These are phyloP conservation scores for Drosophila ezoana DNA, from an alignment of 2,888 invertebrate genomes.

Conservation along the genomic window DNA sequence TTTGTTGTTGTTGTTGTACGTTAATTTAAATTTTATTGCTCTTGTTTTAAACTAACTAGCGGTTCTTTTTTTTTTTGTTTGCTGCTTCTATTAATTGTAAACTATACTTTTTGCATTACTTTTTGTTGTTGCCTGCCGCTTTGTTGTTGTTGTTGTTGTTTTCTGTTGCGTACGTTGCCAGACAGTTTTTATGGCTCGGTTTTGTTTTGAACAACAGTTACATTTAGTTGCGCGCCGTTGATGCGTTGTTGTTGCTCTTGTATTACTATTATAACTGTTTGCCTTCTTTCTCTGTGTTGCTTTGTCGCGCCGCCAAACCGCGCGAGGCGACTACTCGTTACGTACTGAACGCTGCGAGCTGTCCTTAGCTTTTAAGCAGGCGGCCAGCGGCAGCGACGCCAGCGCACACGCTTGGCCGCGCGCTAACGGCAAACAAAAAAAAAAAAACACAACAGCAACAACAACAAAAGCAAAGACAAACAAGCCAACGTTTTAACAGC, in stretches of 20 bases:
- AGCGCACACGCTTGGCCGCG: constrained; percentile 46
- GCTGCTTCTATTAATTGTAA: not conserved
- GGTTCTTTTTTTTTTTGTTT: not conserved
- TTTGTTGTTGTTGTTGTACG: too few species aligned
- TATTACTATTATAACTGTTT: constrained; percentile 1
- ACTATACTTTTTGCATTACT: constrained; percentile 27
- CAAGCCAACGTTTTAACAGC: constrained; percentile 31
- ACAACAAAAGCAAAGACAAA: constrained; percentile 16
- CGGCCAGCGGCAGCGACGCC: constrained; percentile 56
- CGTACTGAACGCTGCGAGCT: constrained; percentile 79
- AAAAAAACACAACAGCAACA: not conserved
- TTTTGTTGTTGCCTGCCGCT: constrained; percentile 24
- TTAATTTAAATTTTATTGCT: constrained; percentile 19
- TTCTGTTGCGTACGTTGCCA: not conserved
- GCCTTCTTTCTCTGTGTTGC: not conserved
- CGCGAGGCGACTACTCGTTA: constrained; percentile 69
- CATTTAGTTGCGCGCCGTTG: constrained; percentile 18
- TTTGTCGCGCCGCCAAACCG: constrained; percentile 62
- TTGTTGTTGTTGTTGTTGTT: constrained; percentile 7
- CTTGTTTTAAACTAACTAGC: constrained; percentile 6
- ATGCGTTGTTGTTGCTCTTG: not conserved
- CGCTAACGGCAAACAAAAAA: constrained; percentile 34
- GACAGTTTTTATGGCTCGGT: constrained; percentile 8
- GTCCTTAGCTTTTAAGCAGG: constrained; percentile 84
- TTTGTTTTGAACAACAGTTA: constrained; percentile 51